phyloP scores from a whole-genome alignment of 1,140 invertebrate genomes.

The Brachionus paranguensis region DNA sequence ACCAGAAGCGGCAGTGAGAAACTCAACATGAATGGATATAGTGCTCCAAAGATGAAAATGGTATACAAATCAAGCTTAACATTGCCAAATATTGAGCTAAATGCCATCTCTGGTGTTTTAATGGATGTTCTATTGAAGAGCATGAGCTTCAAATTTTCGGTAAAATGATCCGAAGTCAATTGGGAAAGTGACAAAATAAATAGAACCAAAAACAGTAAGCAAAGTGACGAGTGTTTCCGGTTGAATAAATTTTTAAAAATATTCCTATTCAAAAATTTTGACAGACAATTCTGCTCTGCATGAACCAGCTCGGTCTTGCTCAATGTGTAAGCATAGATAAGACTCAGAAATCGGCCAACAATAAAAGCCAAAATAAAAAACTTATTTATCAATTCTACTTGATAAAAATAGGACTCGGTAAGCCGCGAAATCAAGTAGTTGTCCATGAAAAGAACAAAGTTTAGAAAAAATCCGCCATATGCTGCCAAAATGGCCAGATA shows the following conservation, averaged over 20 bases:
- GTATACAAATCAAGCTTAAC: slow-evolving; percentile 24
- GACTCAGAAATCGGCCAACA: not conserved
- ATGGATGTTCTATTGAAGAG: not conserved
- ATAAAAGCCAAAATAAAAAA: slow-evolving; percentile 12
- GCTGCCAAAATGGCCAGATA: not conserved
- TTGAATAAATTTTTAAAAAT: slow-evolving; percentile 12
- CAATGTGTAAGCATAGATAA: not conserved
- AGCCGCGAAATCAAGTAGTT: not conserved
- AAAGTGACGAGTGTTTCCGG: not conserved
- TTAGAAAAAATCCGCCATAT: not conserved
- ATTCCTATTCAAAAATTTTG: not conserved
- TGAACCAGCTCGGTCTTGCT: not conserved
- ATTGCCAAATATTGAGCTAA: not conserved
- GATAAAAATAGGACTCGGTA: not conserved
- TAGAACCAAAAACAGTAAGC: not conserved
- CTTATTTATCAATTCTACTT: slow-evolving; percentile 18
- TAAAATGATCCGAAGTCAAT: slow-evolving; percentile 23
- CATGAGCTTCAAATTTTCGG: slow-evolving; percentile 4
- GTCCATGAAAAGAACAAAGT: slow-evolving; percentile 22
- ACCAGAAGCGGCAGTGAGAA: not conserved
- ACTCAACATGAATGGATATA: not conserved
- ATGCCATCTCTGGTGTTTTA: not conserved
- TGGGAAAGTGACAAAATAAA: slow-evolving; percentile 1
- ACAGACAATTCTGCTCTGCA: not conserved
- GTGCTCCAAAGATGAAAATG: not conserved